phyloP scores from a whole-genome alignment of 2,888 invertebrate species.

The Phlogophora meticulosa region DNA sequence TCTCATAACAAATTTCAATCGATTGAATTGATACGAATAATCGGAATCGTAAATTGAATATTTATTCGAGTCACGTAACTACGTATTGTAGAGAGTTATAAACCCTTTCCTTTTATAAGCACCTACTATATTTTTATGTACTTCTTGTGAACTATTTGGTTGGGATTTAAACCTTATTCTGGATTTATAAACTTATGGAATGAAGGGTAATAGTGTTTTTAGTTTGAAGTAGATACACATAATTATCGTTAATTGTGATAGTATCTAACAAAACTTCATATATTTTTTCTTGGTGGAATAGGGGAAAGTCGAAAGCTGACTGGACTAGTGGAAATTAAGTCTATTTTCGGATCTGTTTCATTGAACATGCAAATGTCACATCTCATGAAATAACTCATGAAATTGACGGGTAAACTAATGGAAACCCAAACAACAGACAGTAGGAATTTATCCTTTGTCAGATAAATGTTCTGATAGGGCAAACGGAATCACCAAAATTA shows the following conservation, averaged over 20 bases:
- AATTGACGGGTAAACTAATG: constrained; percentile 31
- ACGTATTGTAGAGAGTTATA: constrained; percentile 26
- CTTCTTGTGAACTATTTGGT: constrained; percentile 27
- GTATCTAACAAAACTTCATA: not conserved
- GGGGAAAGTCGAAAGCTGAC: not conserved
- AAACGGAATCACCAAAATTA: constrained; percentile 5
- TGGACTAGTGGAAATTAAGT: constrained; percentile 2
- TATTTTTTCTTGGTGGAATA: not conserved
- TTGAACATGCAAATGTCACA: constrained; percentile 11
- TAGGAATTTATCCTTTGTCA: constrained; percentile 16
- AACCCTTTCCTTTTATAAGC: constrained; percentile 19
- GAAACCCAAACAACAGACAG: constrained; percentile 16
- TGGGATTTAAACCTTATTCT: not conserved
- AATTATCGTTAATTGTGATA: not conserved
- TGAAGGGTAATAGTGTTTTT: not conserved
- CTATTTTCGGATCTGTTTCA: constrained; percentile 6
- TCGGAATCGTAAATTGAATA: constrained; percentile 38
- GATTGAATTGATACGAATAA: constrained; percentile 55
- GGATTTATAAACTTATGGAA: not conserved
- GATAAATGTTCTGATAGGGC: constrained; percentile 19
- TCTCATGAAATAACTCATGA: constrained; percentile 8
- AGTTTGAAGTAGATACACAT: too few relatives aligned
- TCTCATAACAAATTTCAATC: constrained; percentile 40
- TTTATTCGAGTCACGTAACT: constrained; percentile 43
- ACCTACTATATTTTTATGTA: constrained; percentile 15